Base-by-base conservation (phyloP, 2,113 vertebrate species). In the Larimichthys crocea region DNA sequence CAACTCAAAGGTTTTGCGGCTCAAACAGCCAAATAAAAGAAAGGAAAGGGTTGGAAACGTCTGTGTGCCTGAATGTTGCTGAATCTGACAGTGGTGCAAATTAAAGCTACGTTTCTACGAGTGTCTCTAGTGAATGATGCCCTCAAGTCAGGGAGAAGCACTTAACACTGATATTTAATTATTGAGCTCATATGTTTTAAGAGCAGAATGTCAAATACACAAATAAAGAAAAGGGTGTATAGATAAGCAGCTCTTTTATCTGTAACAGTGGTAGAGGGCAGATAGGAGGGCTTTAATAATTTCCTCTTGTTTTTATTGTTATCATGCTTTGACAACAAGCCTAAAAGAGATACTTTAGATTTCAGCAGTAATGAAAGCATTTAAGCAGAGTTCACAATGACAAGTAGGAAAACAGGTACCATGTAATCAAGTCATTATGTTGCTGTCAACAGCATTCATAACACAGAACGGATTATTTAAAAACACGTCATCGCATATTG, bases 141-240 rank as follows among this genome's bases (percentile, higher is more conserved):
- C 79, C 79, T 82, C 71, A 19, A 82, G 87, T 82, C 83, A 73
- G 84, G 59, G 44, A 56, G 75, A 80, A 77, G 67, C 72, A 77
- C 73, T 89, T 82, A 82, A 63, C 22, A 46, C 14, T 56, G 56
- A 48, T 56, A 52, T 62, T 83, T 53, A 71, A 78, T 78, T 71
- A 74, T 26, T 46, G 14, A 70, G 31, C 29, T 86, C 15, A 31
- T 56, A 16, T 56, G 35, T 82, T 77, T 60, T 17, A 73, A 15
- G 35, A 64, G 62, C 44, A 67, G 60, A 57, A 62, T 59, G 57
- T 69, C 52, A 56, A 85, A 72, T 49, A 64, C 61, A 68, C 53
- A 4, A 60, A 40, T 71, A 50, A 60, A 50, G 60, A 17, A 60
- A 31, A 53, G 4, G 24, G 46, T 22, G 2, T 3, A 19, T 22